phyloP scores from a whole-genome alignment of 2,888 invertebrate species.

The Ochropleura leucogaster region DNA sequence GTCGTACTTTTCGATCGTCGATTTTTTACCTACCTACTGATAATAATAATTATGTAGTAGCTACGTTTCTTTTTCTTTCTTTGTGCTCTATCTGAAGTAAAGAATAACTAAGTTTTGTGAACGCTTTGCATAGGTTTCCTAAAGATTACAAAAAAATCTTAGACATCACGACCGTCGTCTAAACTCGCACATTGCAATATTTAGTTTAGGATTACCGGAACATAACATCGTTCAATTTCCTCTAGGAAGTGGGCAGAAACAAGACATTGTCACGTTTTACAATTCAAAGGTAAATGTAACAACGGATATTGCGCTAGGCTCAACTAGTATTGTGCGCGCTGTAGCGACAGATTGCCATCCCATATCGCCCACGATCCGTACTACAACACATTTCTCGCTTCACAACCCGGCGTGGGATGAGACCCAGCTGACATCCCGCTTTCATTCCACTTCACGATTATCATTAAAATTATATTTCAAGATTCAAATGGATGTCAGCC shows the following conservation, averaged over 20 bases:
- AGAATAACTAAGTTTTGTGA: not conserved
- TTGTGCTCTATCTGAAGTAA: not conserved
- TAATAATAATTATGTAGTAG: too few species aligned
- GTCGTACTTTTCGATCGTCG: conserved; percentile 6
- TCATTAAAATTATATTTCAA: conserved; percentile 38
- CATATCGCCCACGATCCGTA: conserved; percentile 46
- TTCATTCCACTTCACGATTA: conserved; percentile 49
- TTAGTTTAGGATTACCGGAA: not conserved
- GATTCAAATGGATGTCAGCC: conserved; percentile 20
- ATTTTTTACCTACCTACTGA: not conserved
- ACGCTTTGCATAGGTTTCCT: not conserved
- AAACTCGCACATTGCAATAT: not conserved
- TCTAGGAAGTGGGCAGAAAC: conserved; percentile 29
- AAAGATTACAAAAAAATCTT: not conserved
- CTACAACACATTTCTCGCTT: conserved; percentile 57
- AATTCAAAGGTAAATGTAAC: conserved; percentile 39
- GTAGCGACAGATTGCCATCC: conserved; percentile 49
- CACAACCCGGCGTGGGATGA: conserved; percentile 61
- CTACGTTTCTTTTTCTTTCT: not conserved
- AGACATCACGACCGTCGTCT: too few species aligned
- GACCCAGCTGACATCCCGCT: conserved; percentile 54
- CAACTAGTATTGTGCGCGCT: conserved; percentile 29
- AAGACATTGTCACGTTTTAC: conserved; percentile 18
- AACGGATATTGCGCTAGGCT: conserved; percentile 36
- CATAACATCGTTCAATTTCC: not conserved